These are phyloP conservation scores for Lamellibrachia luymesi DNA, from an alignment of 1,140 invertebrate genomes.

Conservation along the genomic window DNA sequence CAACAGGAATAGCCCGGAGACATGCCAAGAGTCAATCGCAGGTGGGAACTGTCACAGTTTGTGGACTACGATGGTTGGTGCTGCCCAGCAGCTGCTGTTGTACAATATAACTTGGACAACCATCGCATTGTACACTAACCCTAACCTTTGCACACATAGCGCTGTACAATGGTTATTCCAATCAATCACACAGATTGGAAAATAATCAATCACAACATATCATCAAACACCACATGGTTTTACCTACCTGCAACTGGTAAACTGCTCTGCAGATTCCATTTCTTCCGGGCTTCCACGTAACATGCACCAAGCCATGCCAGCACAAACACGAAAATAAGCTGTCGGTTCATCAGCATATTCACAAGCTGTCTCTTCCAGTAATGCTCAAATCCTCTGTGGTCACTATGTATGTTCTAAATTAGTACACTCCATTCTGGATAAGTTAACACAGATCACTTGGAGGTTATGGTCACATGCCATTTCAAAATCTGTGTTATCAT, in stretches of 20 bases:
- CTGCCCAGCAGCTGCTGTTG: too few species aligned
- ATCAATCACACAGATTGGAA: not conserved
- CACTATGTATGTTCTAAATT: not conserved
- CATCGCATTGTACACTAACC: too few species aligned
- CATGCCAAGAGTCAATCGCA: too few species aligned
- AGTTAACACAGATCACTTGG: not conserved
- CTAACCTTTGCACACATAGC: not conserved
- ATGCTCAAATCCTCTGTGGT: not conserved
- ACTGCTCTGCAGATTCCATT: not conserved
- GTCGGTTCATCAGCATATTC: not conserved
- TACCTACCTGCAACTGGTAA: not conserved
- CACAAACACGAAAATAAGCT: not conserved
- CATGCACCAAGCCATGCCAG: not conserved
- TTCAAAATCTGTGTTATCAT: not conserved
- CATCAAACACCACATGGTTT: not conserved
- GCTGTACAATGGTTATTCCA: not conserved
- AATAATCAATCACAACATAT: not conserved
- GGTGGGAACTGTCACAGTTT: too few species aligned
- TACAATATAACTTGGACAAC: too few species aligned
- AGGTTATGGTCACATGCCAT: not conserved
- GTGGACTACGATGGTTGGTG: too few species aligned
- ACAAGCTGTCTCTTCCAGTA: not conserved
- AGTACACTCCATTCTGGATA: not conserved
- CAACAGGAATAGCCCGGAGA: too few species aligned
- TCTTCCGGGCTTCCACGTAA: not conserved